Evolutionary conservation across 35 echinoderm and acorn worm genomes (phyloP), one percentile per base, ranked within the genome.

Genomic region (Apostichopus japonicus): DNA sequence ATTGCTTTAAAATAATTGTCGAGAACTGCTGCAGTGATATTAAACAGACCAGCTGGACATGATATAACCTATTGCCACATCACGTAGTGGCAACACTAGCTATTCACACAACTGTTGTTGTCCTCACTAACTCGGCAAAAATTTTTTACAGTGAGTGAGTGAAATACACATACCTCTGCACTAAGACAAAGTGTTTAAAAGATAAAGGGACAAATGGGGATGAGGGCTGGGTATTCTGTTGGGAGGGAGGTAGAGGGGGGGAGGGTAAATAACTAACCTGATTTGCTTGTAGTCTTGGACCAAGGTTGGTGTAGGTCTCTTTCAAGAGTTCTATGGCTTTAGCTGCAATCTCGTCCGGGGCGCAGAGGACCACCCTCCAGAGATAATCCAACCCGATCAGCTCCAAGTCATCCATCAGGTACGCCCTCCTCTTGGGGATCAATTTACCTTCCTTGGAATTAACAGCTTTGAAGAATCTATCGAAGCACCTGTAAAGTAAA

Each of bases 361-460:
- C 93, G 80, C 93, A 99, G 11, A 99, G 87, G 21, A 99, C 93
- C 17, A 96, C 97, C 56, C 97, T 77, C 97, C 97, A 99, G 15
- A 99, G 92, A 79, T 99, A 99, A 77, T 99, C 95, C 53, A 94
- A 91, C 24, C 97, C 97, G 77, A 99, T 99, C 44, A 99, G 92
- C 82, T 99, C 97, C 17, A 99, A 87, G 93, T 99, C 97, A 23
- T 98, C 92, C 92, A 99, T 99, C 25, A 99, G 93, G 92, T 96
- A 99, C 13, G 95, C 93, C 53, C 97, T 94, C 23, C 97, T 77
- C 78, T 99, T 99, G 16, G 97, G 95, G 4, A 96, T 92, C 53
- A 99, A 67, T 65, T 96, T 96, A n/a, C 95, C 97, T 62, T 99
- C 97, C 91, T 99, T 99, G 77, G 95, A 96, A 90, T 99, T 99